Evolutionary conservation across 2,888 invertebrate genomes (phyloP), one percentile per base, ranked within the genome.

Genomic region (Macrosiphum euphorbiae): DNA sequence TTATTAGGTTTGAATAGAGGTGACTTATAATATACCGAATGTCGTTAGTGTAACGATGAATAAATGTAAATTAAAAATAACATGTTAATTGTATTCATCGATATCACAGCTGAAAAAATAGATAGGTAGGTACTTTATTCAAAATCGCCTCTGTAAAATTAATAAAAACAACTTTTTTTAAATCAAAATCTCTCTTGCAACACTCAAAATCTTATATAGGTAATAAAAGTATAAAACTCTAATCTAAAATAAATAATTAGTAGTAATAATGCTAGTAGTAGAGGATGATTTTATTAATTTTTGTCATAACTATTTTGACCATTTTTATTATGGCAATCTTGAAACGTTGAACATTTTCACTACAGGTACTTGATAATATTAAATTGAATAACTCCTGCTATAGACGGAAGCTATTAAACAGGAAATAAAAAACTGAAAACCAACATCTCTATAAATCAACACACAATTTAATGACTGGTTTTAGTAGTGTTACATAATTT

Each of bases 391-490:
- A 35, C 2, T 78, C 7, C 1, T 35, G 8, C 0, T 78, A 1
- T 35, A 78, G 7, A 78, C 20, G 78, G 8, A 78, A 78, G 35
- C 8, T 35, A 20, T 78, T 35, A 78, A 78, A 78, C 78, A 78
- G 78, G 78, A 78, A 78, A 78, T 78, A 3, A 78, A 78, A 78
- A 78, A 78, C 8, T 78, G 8, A 78, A 78, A 78, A 78, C 67
- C 16, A 67, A 67, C n/a, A 67, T 67, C 67, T 67, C 67, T 67
- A 67, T 78, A 78, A 78, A 78, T 35, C 35, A 35, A 78, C 35
- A 85, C 44, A 85, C 44, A 28, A 85, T 35, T 78, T 78, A 85
- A 85, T 44, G 41, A 85, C 85, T 85, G 85, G 78, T 78, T 78
- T 20, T 2, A 35, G 35, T 35, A 35, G 20, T 78, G 20, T 78